Base-by-base conservation (phyloP, 2,888 invertebrate species). In the Lasioglossum malachurum region DNA sequence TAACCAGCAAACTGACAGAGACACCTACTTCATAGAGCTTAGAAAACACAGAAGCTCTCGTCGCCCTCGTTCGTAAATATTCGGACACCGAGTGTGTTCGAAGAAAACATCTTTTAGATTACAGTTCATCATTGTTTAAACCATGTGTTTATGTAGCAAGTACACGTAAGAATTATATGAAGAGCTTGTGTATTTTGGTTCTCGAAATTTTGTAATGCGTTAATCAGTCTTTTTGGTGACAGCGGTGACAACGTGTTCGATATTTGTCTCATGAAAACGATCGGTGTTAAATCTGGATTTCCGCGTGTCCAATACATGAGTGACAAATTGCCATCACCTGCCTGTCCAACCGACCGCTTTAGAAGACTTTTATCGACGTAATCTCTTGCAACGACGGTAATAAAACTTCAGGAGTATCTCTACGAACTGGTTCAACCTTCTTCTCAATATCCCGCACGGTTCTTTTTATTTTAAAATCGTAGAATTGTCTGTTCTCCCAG, bases 311-410 rank as follows among this genome's bases (percentile, higher is more conserved):
- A 73, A 46, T 44, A 27, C 27, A 19, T 44, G 44, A 73, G 72
- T 73, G 72, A 44, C 72, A 73, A 73, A 41, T 73, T 73, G 72
- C 72, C 46, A 73, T 73, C 72, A 44, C 72, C 72, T 73, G 31
- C 27, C 72, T 44, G 44, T 44, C 72, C 72, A 44, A 44, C 44
- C 44, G 16, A 44, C n/a, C 72, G 72, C 72, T 73, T 44, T 46
- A 27, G 72, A 46, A 46, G 46, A 27, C 44, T 71, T 71, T 71
- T 41, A 41, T 71, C 71, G 71, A 71, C n/a, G 71, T 71, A 71
- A 71, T 71, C 71, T 73, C 72, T 44, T 44, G 27, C 72, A 46
- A 60, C 60, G 60, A 27, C 60, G 60, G 60, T 60, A 60, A 60
- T 60, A 60, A 60, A 60, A 60, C 60, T 60, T 60, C 60, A 60